Evolutionary conservation across 2,797 vertebrate genomes (phyloP).

Genomic region (Phyllotis vaccarum): DNA sequence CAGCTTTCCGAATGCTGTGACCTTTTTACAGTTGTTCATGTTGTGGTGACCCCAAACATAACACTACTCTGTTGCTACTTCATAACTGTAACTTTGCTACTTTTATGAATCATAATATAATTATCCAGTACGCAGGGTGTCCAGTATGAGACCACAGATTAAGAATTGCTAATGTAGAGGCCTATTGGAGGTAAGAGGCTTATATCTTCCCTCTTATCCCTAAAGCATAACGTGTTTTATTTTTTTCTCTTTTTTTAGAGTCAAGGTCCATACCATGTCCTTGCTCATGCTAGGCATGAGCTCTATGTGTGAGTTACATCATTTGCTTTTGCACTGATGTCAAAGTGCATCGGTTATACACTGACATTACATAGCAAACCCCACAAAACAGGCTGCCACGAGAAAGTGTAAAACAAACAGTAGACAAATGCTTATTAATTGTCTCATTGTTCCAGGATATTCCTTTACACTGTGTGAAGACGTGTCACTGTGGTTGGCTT

Average conservation of each 20-base stretch:
- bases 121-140: not conserved
- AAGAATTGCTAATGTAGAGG: not conserved
- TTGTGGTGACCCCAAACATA: not conserved
- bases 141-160: rapidly evolving
- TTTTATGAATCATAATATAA: not conserved
- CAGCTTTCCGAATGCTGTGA: not conserved
- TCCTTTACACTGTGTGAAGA: too few species aligned
- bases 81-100: not conserved
- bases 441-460: too few species aligned
- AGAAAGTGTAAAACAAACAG: not conserved
- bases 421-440: not conserved
- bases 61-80: not conserved
- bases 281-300: not conserved
- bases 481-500: too few species aligned
- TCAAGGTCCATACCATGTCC: not conserved
- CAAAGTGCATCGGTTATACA: not conserved
- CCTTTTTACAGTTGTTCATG: not conserved
- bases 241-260: too few species aligned
- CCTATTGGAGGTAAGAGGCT: not conserved
- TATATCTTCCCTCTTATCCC: not conserved
- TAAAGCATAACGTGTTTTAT: not conserved
- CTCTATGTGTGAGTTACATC: not conserved
- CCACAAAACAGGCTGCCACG: not conserved
- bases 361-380: not conserved
- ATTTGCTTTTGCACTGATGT: not conserved